These are phyloP conservation scores for Hozukius guyotensis DNA, from an alignment of 2,797 vertebrate genomes.

Conservation along the genomic window DNA sequence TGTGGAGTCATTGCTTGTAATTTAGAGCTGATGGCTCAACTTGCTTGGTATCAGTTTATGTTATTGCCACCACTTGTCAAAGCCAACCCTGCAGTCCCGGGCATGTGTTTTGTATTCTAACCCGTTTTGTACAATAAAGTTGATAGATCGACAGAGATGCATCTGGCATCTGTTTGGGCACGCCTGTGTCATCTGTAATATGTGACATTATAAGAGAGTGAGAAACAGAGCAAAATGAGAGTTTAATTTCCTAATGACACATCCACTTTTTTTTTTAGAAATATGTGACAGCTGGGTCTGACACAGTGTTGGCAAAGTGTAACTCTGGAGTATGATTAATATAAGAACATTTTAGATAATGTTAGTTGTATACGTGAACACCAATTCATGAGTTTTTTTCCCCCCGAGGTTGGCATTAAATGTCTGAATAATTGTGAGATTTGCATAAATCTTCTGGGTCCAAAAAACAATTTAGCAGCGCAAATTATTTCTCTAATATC, in stretches of 20 bases:
- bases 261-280: background rate
- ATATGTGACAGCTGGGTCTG: background rate
- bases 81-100: background rate
- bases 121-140: constrained; percentile 63
- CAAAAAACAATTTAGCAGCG: background rate
- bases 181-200: background rate
- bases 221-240: background rate
- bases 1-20: background rate
- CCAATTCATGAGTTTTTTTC: background rate
- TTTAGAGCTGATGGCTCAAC: constrained; percentile 28
- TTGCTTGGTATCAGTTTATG: constrained; percentile 4
- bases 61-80: constrained; percentile 19
- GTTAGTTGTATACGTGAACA: background rate
- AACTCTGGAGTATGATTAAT: background rate
- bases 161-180: constrained; percentile 2
- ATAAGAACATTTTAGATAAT: background rate
- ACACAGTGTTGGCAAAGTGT: background rate
- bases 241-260: background rate
- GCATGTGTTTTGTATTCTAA: constrained; percentile 44
- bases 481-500: constrained; percentile 13
- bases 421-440: background rate
- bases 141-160: constrained; percentile 13
- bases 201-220: constrained; percentile 5
- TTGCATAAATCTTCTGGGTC: background rate
- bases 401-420: background rate